Conservation (phyloP, 2,888 invertebrate species). For the Zele albiditarsus region DNA sequence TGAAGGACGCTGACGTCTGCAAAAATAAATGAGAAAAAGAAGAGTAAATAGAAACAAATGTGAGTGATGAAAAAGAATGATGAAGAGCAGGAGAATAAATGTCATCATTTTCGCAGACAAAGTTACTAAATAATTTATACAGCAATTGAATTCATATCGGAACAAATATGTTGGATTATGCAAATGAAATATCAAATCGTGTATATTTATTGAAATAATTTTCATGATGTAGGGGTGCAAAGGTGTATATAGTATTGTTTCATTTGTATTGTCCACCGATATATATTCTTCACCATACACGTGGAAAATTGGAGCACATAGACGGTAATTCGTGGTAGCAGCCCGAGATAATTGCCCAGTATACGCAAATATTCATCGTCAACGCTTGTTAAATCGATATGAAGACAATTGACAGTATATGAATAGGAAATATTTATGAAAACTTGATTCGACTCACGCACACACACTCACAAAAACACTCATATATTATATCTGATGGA, state of each 20-base stretch:
- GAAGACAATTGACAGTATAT: conserved; percentile 26
- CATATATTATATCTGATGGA: background rate
- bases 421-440: conserved; percentile 24
- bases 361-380: conserved; percentile 31
- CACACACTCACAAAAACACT: background rate
- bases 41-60: background rate
- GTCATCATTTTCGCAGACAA: background rate
- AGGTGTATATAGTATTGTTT: background rate
- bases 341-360: conserved; percentile 11
- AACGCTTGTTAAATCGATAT: conserved; percentile 24
- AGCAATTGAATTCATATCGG: background rate
- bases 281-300: background rate
- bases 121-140: background rate
- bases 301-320: conserved; percentile 17
- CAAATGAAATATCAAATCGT: background rate
- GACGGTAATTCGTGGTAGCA: conserved; percentile 24
- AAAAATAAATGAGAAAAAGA: background rate
- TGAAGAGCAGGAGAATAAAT: background rate
- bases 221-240: background rate
- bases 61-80: background rate
- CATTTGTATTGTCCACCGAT: background rate
- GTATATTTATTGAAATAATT: background rate
- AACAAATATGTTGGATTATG: background rate
- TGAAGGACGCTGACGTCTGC: background rate
- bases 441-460: background rate